Evolutionary conservation across 2,797 vertebrate species (phyloP), one percentile per base, ranked within the genome.

Genomic region (Geotrypetes seraphini): DNA sequence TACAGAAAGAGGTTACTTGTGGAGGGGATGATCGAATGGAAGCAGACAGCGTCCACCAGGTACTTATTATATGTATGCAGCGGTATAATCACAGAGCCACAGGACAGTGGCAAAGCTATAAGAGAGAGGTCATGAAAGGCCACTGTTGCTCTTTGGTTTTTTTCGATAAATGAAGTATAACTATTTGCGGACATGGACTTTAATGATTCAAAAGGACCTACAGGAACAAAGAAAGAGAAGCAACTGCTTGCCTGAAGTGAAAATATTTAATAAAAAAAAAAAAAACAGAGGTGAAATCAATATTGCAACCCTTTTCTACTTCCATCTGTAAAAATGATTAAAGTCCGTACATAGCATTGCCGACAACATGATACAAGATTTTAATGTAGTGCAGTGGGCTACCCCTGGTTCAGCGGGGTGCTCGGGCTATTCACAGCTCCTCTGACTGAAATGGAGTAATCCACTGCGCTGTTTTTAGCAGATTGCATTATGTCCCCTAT

Each of bases 91-190:
- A 15, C 30, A 31, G 34, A 25, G 21, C 22, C 21, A 12, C 33
- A 18, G 31, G 14, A 47, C 13, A 16, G 21, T 22, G 23, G 21
- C 19, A 34, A 19, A 16, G 23, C 25, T 10, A 40, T 35, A 33
- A 34, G 30, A 21, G 23, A 22, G 21, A 22, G 16, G 18, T 30
- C 27, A 22, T 7, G 25, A 26, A 31, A 26, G 12, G 24, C 15
- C 5, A 5, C 15, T n/a, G 15, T 33, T 16, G 10, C 9, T 16
- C 23, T 24, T 40, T 20, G 36, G 26, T 25, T 36, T 43, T 33
- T 25, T 33, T 33, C 10, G 23, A n/a, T 31, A 36, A 43, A 25
- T 20, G 26, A 33, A 43, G 27, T 33, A 36, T n/a, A n/a, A 14
- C 17, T 14, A 36, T 36, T 22, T 11, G 22, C 15, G 43, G 19